Evolutionary conservation across 30 jellyfish, hydroid and myxozoan species (phyloP).

Genomic region (Clytia hemisphaerica): DNA sequence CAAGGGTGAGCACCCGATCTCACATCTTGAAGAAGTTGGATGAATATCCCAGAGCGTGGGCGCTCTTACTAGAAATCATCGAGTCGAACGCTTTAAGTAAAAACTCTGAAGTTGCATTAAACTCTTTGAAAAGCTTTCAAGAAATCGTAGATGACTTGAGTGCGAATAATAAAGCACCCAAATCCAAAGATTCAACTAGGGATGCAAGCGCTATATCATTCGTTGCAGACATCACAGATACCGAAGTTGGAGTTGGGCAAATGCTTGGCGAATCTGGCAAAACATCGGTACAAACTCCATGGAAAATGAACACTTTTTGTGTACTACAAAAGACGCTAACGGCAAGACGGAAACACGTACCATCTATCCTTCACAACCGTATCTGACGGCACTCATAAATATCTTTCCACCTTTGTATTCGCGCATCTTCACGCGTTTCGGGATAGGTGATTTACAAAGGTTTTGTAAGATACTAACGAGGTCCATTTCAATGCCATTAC

Average conservation of each 20-base stretch:
- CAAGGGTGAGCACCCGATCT: slow-evolving; percentile 80
- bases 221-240: slow-evolving; percentile 37
- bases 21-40: slow-evolving; percentile 41
- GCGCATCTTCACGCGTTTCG: slow-evolving; percentile 75
- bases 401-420: slow-evolving; percentile 84
- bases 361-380: slow-evolving; percentile 74
- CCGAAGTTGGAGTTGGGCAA: too few relatives aligned
- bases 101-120: slow-evolving; percentile 80
- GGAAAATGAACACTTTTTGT: slow-evolving; percentile 55
- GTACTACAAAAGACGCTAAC: slow-evolving; percentile 47
- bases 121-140: slow-evolving; percentile 84
- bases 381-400: slow-evolving; percentile 61
- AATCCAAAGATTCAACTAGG: background rate
- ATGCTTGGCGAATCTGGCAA: slow-evolving; percentile 96
- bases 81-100: slow-evolving; percentile 81
- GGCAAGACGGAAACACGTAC: slow-evolving; percentile 50
- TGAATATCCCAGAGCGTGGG: slow-evolving; percentile 96
- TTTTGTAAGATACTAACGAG: slow-evolving; percentile 64
- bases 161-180: background rate
- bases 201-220: background rate
- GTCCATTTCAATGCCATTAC: slow-evolving; percentile 76
- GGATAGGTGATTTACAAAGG: slow-evolving; percentile 86
- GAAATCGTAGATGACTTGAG: slow-evolving; percentile 65
- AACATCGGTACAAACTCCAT: slow-evolving; percentile 70
- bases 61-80: slow-evolving; percentile 73